These are phyloP conservation scores for Archocentrus centrarchus DNA, from an alignment of 2,113 vertebrate genomes.

Conservation along the genomic window DNA sequence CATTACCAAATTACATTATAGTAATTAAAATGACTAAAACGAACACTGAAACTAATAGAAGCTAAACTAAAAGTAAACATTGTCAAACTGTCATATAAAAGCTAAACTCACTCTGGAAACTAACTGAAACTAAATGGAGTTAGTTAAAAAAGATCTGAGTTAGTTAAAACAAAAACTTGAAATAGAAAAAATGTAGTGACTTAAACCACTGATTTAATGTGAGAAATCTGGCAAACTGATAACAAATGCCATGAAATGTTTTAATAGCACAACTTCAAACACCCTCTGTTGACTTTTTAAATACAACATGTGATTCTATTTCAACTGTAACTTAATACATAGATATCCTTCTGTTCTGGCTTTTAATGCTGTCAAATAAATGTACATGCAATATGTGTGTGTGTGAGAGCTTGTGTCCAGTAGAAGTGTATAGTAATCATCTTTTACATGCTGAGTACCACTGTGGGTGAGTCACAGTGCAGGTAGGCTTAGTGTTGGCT, in stretches of 20 bases:
- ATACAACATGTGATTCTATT: not conserved
- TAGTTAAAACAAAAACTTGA: not conserved
- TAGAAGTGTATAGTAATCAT: not conserved
- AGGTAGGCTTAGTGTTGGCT: slow-evolving; percentile 69
- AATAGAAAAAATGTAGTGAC: not conserved
- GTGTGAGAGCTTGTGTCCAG: no score
- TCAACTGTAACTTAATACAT: not conserved
- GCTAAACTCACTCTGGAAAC: not conserved
- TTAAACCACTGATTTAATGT: not conserved
- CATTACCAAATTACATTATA: not conserved
- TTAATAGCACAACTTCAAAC: not conserved
- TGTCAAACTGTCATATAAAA: not conserved
- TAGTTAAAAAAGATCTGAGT: no score
- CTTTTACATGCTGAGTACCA: slow-evolving; percentile 57
- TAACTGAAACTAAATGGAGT: no score
- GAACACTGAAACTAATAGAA: not conserved
- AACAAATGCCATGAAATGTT: not conserved
- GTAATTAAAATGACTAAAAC: not conserved
- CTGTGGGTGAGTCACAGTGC: slow-evolving; percentile 44
- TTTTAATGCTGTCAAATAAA: not conserved
- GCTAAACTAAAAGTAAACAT: no score
- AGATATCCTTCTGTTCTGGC: not conserved
- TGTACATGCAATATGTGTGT: not conserved
- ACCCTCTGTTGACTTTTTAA: not conserved
- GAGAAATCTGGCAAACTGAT: not conserved